Percentiles rank a stretch among this genome's conserved stretches.
Conservation (phyloP, 2,797 vertebrate genomes). For the Corythornis leucogaster region DNA sequence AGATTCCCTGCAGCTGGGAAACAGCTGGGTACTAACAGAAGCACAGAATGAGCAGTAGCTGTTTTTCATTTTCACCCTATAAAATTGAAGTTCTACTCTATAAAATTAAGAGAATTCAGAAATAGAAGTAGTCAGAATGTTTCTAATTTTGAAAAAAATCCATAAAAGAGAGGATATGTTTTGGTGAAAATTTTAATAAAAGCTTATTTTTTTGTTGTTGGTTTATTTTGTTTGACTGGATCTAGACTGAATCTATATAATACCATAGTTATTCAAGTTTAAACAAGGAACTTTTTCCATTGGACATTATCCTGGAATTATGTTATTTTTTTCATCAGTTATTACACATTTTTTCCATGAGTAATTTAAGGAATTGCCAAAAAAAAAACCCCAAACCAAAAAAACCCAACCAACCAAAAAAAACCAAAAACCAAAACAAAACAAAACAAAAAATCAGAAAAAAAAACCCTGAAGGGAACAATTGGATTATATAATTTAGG, state of each 20-base stretch:
- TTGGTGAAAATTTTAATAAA: background rate
- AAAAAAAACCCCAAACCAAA: background rate
- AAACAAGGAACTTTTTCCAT: background rate
- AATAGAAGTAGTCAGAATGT: background rate
- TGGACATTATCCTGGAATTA: background rate
- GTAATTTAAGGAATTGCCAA: background rate
- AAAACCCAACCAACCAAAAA: no score
- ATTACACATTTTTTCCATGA: background rate
- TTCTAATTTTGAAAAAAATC: background rate
- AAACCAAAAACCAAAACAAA: no score
- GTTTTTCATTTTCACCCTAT: background rate
- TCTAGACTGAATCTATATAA: background rate
- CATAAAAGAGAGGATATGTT: accelerated
- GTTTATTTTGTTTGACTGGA: background rate
- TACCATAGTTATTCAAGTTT: background rate
- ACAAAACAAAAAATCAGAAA: no score
- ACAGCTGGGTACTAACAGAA: background rate
- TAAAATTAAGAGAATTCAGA: background rate
- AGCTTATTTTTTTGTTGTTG: background rate
- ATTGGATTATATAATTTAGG: background rate
- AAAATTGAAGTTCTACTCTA: background rate
- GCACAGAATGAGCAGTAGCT: background rate
- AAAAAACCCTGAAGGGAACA: background rate
- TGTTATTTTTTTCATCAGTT: background rate
- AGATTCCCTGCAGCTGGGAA: background rate